phyloP scores from a whole-genome alignment of 2,888 invertebrate genomes.

The Sarcophaga rosellei region DNA sequence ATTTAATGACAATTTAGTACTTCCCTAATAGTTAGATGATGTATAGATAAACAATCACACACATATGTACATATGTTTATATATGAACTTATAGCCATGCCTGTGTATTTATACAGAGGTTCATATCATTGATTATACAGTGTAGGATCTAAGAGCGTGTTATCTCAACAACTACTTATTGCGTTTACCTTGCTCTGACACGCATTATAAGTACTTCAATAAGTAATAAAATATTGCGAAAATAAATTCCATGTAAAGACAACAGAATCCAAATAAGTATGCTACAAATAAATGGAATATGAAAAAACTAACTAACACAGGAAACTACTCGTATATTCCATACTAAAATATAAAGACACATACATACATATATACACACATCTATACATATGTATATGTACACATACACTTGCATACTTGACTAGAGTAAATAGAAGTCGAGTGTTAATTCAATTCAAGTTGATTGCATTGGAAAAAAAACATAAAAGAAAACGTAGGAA shows the following conservation, averaged over 20 bases:
- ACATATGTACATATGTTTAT: too few relatives aligned
- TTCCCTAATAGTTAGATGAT: too few relatives aligned
- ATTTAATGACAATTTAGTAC: too few relatives aligned
- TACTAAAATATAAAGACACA: neutral
- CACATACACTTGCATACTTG: neutral
- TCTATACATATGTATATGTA: too few relatives aligned
- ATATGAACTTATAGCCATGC: too few relatives aligned
- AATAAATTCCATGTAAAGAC: constrained; percentile 46
- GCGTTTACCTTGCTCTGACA: constrained; percentile 48
- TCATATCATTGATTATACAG: neutral
- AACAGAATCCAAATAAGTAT: constrained; percentile 36
- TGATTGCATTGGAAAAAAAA: constrained; percentile 18
- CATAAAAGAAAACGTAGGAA: neutral
- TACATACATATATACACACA: too few relatives aligned
- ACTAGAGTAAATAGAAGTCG: constrained; percentile 3
- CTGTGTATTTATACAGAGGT: neutral
- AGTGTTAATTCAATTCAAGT: constrained; percentile 46
- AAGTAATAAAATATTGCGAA: constrained; percentile 46
- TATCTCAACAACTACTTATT: constrained; percentile 47
- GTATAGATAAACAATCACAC: too few relatives aligned
- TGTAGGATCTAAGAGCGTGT: constrained; percentile 12
- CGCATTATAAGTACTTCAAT: constrained; percentile 55
- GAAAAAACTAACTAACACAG: neutral
- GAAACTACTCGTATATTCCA: neutral
- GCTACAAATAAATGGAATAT: neutral